Percentiles rank a stretch among this genome's conserved stretches.
phyloP scores from a whole-genome alignment of 2,888 invertebrate genomes.

The Polyploca ridens region DNA sequence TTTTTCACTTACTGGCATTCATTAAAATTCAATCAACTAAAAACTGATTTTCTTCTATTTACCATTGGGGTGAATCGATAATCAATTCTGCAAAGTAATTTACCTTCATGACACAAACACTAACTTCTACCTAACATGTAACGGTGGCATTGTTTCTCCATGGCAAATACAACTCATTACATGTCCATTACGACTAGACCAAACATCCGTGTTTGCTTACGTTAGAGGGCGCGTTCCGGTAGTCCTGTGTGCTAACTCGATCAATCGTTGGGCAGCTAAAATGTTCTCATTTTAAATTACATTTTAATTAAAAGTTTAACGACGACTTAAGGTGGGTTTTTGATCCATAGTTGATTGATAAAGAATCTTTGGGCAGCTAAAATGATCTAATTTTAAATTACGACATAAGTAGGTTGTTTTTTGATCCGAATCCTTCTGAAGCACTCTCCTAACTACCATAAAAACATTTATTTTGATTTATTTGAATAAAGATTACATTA shows the following conservation, averaged over 20 bases:
- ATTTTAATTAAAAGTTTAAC: no score
- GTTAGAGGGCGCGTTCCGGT: conserved; percentile 20
- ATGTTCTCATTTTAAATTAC: conserved; percentile 12
- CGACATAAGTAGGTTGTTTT: no score
- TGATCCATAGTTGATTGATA: not conserved
- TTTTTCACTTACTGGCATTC: not conserved
- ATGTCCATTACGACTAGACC: conserved; percentile 31
- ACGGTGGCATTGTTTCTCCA: conserved; percentile 26
- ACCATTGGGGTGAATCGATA: not conserved
- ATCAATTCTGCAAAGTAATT: conserved; percentile 1
- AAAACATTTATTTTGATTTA: no score
- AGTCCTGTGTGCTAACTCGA: conserved; percentile 14
- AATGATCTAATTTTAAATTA: no score
- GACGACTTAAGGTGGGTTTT: no score
- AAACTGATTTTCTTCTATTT: not conserved
- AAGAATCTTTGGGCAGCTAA: no score
- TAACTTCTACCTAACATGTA: conserved; percentile 15
- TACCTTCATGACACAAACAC: not conserved
- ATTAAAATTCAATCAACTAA: not conserved
- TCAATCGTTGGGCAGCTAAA: conserved; percentile 19
- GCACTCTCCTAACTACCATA: no score
- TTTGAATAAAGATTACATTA: no score
- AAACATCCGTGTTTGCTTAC: conserved; percentile 32
- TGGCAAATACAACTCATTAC: conserved; percentile 30
- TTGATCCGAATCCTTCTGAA: no score